These are phyloP conservation scores for Brachyrhaphis roseni DNA, from an alignment of 2,797 vertebrate species.

Conservation along the genomic window DNA sequence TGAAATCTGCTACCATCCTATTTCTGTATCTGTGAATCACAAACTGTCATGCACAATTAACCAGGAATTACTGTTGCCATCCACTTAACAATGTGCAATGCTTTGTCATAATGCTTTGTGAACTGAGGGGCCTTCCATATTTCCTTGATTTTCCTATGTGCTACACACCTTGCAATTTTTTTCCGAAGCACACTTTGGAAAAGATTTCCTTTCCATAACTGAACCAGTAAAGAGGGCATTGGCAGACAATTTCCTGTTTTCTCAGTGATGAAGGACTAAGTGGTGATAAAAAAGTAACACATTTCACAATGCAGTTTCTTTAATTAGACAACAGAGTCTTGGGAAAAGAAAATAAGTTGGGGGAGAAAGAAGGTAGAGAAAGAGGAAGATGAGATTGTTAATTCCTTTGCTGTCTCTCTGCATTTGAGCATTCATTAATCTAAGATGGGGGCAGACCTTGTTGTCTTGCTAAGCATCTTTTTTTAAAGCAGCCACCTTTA, in stretches of 20 bases:
- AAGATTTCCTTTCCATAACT: constrained; percentile 16
- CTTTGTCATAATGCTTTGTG: neutral
- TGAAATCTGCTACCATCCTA: constrained; percentile 40
- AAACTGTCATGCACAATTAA: constrained; percentile 39
- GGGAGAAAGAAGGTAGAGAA: constrained; percentile 42
- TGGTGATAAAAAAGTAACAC: constrained; percentile 49
- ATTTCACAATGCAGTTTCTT: constrained; percentile 64
- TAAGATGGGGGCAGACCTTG: constrained; percentile 70
- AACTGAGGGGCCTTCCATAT: neutral
- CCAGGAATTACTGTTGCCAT: constrained; percentile 15
- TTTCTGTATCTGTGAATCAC: constrained; percentile 45
- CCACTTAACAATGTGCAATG: neutral
- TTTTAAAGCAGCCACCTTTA: constrained; percentile 61
- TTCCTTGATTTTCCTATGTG: constrained; percentile 16
- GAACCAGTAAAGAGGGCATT: constrained; percentile 7
- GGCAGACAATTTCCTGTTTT: constrained; percentile 35
- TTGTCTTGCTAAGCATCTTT: constrained; percentile 78
- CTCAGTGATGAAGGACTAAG: constrained; percentile 35
- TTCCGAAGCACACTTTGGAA: neutral
- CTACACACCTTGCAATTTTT: constrained; percentile 6
- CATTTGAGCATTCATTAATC: constrained; percentile 85
- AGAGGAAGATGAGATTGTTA: constrained; percentile 76
- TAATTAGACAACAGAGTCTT: constrained; percentile 76
- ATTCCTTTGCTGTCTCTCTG: constrained; percentile 82
- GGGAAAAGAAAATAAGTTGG: constrained; percentile 51